Conservation (phyloP, 2,888 invertebrate genomes). For the Nasonovia ribisnigri region DNA sequence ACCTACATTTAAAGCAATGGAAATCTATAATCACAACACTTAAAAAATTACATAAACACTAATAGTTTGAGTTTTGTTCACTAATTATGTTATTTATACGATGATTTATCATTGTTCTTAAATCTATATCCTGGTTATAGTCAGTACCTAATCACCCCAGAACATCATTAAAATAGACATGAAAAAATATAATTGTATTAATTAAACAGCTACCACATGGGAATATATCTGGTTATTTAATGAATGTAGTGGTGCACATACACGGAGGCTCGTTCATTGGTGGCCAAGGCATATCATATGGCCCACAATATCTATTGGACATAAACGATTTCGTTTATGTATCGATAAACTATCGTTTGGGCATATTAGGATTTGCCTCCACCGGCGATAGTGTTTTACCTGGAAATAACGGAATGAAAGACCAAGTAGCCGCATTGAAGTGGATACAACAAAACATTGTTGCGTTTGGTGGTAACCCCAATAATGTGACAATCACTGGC, state of each 20-base stretch:
- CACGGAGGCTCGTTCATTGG: slow-evolving; percentile 69
- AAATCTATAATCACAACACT: not conserved
- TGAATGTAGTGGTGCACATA: slow-evolving; percentile 70
- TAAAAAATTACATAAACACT: too few relatives aligned
- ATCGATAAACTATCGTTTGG: slow-evolving; percentile 70
- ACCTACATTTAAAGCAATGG: too few relatives aligned
- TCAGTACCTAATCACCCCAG: not conserved
- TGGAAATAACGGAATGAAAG: slow-evolving; percentile 70
- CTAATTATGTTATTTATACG: not conserved
- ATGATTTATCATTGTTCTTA: not conserved
- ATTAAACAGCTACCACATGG: slow-evolving; percentile 50
- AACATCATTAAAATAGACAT: not conserved
- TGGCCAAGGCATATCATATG: slow-evolving; percentile 66
- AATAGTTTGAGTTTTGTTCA: not conserved
- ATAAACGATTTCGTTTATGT: slow-evolving; percentile 69
- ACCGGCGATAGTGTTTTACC: slow-evolving; percentile 68
- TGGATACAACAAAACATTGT: slow-evolving; percentile 69
- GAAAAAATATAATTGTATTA: not conserved
- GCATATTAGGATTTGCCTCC: slow-evolving; percentile 70
- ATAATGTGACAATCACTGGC: slow-evolving; percentile 69
- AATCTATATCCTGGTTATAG: not conserved
- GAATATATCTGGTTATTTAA: slow-evolving; percentile 65
- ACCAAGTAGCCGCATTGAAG: slow-evolving; percentile 69
- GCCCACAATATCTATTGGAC: slow-evolving; percentile 49
- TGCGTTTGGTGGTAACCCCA: slow-evolving; percentile 69